These are phyloP conservation scores for Camponotus vicinus DNA, from an alignment of 1,140 invertebrate species.

Conservation along the genomic window DNA sequence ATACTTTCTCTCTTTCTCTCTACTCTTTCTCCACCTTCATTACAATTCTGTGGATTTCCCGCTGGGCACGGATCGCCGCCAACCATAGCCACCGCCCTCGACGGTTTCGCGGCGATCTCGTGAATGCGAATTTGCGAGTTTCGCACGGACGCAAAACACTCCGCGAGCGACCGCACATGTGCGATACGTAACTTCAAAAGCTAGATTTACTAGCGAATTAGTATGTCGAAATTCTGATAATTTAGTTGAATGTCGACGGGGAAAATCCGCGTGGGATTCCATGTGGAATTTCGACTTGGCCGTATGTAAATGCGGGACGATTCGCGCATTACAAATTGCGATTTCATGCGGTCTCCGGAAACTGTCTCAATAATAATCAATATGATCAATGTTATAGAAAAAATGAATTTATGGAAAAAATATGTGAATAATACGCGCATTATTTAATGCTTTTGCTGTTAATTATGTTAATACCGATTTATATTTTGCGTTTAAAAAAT, in stretches of 20 bases:
- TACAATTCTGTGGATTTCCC: conserved; percentile 67
- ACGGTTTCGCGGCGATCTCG: conserved; percentile 11
- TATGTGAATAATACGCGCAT: neutral
- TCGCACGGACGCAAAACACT: conserved; percentile 51
- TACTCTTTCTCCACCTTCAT: conserved; percentile 64
- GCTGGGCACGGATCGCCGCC: conserved; percentile 35
- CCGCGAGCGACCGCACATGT: conserved; percentile 39
- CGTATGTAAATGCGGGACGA: conserved; percentile 37
- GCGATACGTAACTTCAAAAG: conserved; percentile 59
- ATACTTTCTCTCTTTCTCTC: conserved; percentile 17
- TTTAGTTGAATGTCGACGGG: conserved; percentile 54
- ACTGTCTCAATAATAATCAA: neutral
- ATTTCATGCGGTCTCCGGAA: neutral
- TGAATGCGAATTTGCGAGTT: conserved; percentile 62
- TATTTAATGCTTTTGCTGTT: neutral
- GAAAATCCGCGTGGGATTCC: conserved; percentile 41
- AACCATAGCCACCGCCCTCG: neutral
- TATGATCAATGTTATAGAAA: neutral
- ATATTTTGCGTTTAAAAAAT: neutral
- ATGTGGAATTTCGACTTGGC: conserved; percentile 49
- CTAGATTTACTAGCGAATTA: conserved; percentile 58
- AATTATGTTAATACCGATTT: neutral
- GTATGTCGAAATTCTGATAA: conserved; percentile 59
- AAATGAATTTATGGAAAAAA: neutral
- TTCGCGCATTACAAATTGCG: conserved; percentile 46